Base-by-base conservation (phyloP, 2,797 vertebrate species). In the Sciurus vulgaris region DNA sequence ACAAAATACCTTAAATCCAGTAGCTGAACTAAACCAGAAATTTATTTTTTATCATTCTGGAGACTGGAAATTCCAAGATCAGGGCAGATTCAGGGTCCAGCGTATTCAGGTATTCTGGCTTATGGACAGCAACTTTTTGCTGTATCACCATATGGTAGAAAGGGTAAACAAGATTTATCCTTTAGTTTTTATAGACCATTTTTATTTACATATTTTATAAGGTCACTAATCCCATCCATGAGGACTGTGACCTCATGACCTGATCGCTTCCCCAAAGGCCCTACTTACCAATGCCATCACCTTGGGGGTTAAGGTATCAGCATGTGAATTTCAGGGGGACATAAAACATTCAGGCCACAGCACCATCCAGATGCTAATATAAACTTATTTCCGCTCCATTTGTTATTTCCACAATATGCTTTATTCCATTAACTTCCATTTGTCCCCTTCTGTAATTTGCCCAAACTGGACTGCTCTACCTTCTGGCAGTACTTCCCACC, bases 401-500 rank as follows among this genome's bases (percentile, higher is more conserved):
- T 67, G 24, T n/a, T 87, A n/a, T 81, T 89, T 96, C 93, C 87
- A 94, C 26, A 5, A 51, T 93, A 41, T 54, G 3, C 51, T 87
- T 89, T 91, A 84, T 56, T 83, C 61, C 35, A 51, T 69, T 54
- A 82, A 77, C 56, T 44, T 61, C 1, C 2, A 35, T 73, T 73
- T 51, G n/a, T 69, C 69, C 74, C 72, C 67, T 63, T 86, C 79
- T 78, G 56, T 74, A 54, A 63, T 74, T 69, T 88, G 84, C 86
- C n/a, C 38, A 4, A 22, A 14, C 69, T 47, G 74, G 51, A n/a
- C 41, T 17, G 0, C 14, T 61, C 24, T 47, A 44, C 47, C 44
- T 70, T 89, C 54, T 33, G 26, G 30, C 41, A 38, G 7, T 13
- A 7, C 30, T 61, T 5, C 65, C 17, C 20, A 26, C 3, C 28